Evolutionary conservation across 2,113 vertebrate species (phyloP).

Genomic region (Nothocercus julius): DNA sequence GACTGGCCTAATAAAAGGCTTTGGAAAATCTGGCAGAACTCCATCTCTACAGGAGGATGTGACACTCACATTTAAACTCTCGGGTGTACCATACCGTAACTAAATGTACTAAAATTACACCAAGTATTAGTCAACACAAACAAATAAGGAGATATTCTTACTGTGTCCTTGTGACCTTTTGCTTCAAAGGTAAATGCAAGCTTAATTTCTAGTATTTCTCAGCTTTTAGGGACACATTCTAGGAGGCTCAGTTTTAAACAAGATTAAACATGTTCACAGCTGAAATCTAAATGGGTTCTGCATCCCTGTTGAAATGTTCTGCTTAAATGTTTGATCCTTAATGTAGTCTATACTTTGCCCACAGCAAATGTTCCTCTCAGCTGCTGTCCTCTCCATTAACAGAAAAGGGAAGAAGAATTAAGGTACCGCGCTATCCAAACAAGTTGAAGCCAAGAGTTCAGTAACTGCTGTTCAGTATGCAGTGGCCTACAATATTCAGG

Average conservation of each 20-base stretch:
- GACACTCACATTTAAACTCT: not conserved
- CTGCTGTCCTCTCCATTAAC: slow-evolving; percentile 69
- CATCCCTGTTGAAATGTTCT: slow-evolving; percentile 66
- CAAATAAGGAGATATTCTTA: not conserved
- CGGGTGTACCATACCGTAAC: not conserved
- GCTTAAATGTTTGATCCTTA: slow-evolving; percentile 67
- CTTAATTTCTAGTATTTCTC: slow-evolving; percentile 67
- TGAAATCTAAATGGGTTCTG: slow-evolving; percentile 72
- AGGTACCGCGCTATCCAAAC: slow-evolving; percentile 25
- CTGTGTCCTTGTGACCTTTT: not conserved
- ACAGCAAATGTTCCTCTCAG: slow-evolving; percentile 72
- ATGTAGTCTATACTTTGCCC: slow-evolving; percentile 53
- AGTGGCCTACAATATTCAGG: not conserved
- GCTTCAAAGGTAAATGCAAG: slow-evolving; percentile 61
- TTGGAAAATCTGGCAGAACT: not conserved
- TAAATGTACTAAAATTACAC: not conserved
- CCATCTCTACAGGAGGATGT: not conserved
- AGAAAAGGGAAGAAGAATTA: slow-evolving; percentile 54
- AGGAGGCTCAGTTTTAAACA: slow-evolving; percentile 68
- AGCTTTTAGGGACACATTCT: slow-evolving; percentile 56
- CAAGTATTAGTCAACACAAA: not conserved
- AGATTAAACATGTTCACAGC: slow-evolving; percentile 73
- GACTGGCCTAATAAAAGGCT: not conserved
- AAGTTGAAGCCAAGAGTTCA: slow-evolving; percentile 10
- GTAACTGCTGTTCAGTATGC: not conserved